Base-by-base conservation (phyloP, 2,888 invertebrate species). In the Sthenelais limicola region DNA sequence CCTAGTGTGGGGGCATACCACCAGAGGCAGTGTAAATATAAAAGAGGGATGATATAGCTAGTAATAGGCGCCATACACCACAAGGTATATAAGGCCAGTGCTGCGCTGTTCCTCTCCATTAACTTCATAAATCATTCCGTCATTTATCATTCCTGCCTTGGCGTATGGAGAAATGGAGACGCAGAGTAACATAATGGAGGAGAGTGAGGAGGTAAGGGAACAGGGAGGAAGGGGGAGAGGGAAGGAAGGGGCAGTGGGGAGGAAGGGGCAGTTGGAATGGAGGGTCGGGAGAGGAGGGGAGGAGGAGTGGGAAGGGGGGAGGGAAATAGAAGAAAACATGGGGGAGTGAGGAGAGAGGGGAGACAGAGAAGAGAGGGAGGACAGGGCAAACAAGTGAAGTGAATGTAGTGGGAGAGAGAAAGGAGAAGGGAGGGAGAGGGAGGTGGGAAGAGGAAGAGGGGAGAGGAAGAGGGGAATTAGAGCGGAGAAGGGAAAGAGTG, bases 151-250 rank as follows among this genome's bases (percentile, higher is more conserved):
- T n/a, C n/a, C n/a, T n/a, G n/a, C n/a, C n/a, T n/a, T n/a, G n/a
- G n/a, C n/a, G n/a, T n/a, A n/a, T n/a, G n/a, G n/a, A n/a, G n/a
- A n/a, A n/a, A n/a, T n/a, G n/a, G n/a, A n/a, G n/a, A n/a, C n/a
- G n/a, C n/a, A n/a, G n/a, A n/a, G n/a, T n/a, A n/a, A n/a, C n/a
- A n/a, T n/a, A n/a, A n/a, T n/a, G n/a, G n/a, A n/a, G n/a, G n/a
- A n/a, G n/a, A n/a, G n/a, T n/a, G n/a, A n/a, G n/a, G n/a, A n/a
- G n/a, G n/a, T n/a, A n/a, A n/a, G n/a, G n/a, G n/a, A n/a, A n/a
- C n/a, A n/a, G n/a, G n/a, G n/a, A n/a, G n/a, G n/a, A n/a, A 56
- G 56, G n/a, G 9, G 24, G 67, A 18, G 18, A 67, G 56, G 32
- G 32, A 32, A n/a, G n/a, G 56, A 56, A 21, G 33, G 28, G 32